Evolutionary conservation across 2,797 vertebrate genomes (phyloP), one percentile per base, ranked within the genome.

Genomic region (Melanogrammus aeglefinus): DNA sequence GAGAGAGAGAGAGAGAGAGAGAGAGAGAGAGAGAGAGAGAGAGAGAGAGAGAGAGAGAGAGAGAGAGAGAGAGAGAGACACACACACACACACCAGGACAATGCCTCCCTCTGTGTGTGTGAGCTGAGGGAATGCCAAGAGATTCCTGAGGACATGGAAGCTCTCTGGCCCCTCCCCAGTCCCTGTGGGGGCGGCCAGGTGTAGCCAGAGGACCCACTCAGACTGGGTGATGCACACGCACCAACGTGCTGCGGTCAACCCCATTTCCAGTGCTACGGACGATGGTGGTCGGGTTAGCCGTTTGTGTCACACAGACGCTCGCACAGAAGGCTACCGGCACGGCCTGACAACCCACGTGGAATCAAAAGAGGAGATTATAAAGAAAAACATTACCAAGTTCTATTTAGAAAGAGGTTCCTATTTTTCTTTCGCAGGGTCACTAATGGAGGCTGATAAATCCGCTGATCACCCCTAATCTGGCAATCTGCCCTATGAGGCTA

Each of bases 91-190:
- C n/a, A 14, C 57, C 24, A 31, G 75, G 63, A 91, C 89, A 91
- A 90, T 78, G 84, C 75, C 51, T 16, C 82, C 85, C 85, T 91
- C 86, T 91, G 76, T 83, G 82, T 39, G 72, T 82, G 76, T 10
- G 79, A 74, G 51, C 76, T 87, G 86, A 83, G 87, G 80, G 84
- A 89, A 89, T 74, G 78, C 83, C 80, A 78, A 81, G 72, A 86
- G 87, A 87, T 88, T 90, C 86, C 83, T 85, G 80, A 38, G 85
- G 80, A 87, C 80, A 85, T 84, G 80, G 74, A 76, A 21, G 72
- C 35, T 3, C 66, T 24, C 33, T 27, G 82, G 83, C 78, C 36
- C 81, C 75, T 75, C 57, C 18, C 21, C 71, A 73, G 29, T 31
- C 24, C 29, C 73, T 57, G 4, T 12, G 4, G 33, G 18, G 31